Conservation (phyloP, 1,140 invertebrate genomes). For the Drosophila sulfurigaster region DNA sequence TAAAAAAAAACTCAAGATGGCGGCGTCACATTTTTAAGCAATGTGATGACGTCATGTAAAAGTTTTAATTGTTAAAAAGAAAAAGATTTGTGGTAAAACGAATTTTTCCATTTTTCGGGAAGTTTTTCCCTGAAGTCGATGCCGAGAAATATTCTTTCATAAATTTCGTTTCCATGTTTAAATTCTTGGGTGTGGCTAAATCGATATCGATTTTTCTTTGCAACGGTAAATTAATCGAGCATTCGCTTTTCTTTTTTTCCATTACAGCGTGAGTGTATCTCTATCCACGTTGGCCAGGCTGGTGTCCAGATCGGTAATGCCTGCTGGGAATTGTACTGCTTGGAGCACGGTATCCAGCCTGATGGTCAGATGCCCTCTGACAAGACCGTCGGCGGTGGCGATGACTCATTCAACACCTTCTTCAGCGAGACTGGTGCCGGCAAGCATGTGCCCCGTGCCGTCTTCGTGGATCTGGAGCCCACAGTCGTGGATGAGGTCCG, state of each 20-base stretch:
- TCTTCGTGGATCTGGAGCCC: slow-evolving; percentile 95
- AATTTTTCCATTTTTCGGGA: neutral
- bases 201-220: slow-evolving; percentile 58
- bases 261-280: slow-evolving; percentile 87
- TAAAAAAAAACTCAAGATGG: slow-evolving; percentile 41
- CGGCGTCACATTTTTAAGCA: slow-evolving; percentile 14
- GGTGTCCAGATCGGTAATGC: slow-evolving; percentile 91
- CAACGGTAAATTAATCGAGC: slow-evolving; percentile 23
- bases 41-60: slow-evolving; percentile 63
- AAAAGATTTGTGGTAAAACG: neutral
- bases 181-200: slow-evolving; percentile 55
- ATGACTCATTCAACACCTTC: slow-evolving; percentile 94
- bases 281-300: slow-evolving; percentile 87
- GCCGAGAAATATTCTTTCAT: slow-evolving; percentile 22
- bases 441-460: slow-evolving; percentile 94
- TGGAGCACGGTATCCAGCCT: slow-evolving; percentile 93
- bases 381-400: slow-evolving; percentile 88
- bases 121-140: neutral
- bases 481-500: slow-evolving; percentile 95
- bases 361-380: slow-evolving; percentile 91
- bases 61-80: slow-evolving; percentile 6
- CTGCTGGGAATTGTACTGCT: slow-evolving; percentile 87
- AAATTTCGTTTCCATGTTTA: slow-evolving; percentile 6
- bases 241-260: neutral
- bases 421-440: slow-evolving; percentile 95